Conservation (phyloP, 1,140 invertebrate species). For the Orchestia grillus region DNA sequence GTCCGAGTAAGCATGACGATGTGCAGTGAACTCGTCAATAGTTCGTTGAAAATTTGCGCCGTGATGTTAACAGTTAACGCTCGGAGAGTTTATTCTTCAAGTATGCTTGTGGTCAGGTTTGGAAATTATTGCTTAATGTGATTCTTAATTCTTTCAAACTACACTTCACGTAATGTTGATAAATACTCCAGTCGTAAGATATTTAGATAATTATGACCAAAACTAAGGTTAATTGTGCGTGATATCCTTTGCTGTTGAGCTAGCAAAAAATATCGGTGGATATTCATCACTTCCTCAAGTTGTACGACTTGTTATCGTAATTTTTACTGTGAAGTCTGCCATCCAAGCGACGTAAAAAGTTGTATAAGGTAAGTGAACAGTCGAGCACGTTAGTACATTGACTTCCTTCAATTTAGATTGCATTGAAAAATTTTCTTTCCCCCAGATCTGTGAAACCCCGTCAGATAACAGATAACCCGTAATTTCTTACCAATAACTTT, state of each 20-base stretch:
- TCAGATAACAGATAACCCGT: background rate
- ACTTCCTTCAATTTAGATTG: background rate
- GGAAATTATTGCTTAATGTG: too few relatives aligned
- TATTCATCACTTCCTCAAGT: too few relatives aligned
- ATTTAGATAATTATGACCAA: too few relatives aligned
- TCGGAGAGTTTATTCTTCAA: too few relatives aligned
- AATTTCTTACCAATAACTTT: background rate
- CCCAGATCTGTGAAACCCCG: background rate
- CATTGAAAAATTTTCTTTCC: background rate
- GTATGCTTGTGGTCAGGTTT: too few relatives aligned
- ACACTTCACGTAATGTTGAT: too few relatives aligned
- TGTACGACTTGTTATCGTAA: background rate
- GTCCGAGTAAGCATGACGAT: background rate
- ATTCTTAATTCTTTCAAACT: too few relatives aligned
- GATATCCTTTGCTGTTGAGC: too few relatives aligned
- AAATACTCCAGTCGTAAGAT: too few relatives aligned
- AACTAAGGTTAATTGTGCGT: too few relatives aligned
- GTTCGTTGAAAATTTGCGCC: background rate
- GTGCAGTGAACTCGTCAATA: background rate
- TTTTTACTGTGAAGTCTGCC: background rate
- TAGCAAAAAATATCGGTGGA: too few relatives aligned
- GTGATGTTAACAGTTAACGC: background rate
- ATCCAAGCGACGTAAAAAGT: background rate
- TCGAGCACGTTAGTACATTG: background rate
- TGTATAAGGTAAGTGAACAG: background rate